Percentiles rank a stretch among this genome's conserved stretches.
Evolutionary conservation across 2,113 vertebrate species (phyloP).

Genomic region (Acanthisitta chloris): DNA sequence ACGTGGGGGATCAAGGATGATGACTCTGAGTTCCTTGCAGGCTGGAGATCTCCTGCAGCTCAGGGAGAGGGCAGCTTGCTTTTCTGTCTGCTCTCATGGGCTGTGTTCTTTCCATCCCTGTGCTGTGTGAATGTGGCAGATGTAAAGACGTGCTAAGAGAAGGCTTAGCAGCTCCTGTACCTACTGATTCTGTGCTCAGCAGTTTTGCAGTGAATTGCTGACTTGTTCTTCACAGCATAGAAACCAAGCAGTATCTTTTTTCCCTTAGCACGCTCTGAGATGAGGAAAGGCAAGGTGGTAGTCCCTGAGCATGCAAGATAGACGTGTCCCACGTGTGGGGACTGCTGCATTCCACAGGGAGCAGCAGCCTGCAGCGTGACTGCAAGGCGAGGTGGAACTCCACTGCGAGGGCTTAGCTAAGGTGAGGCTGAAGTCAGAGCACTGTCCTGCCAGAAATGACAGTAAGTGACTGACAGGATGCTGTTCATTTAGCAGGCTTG

Average conservation of each 20-base stretch:
- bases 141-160: neutral
- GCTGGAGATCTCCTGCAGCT: neutral
- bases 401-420: neutral
- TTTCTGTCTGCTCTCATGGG: fast-evolving
- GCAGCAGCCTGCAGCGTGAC: neutral
- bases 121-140: neutral
- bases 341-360: neutral
- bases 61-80: neutral
- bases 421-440: neutral
- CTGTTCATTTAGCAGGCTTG: neutral
- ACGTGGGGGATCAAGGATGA: fast-evolving
- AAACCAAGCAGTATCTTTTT: neutral
- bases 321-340: neutral
- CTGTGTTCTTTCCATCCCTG: neutral
- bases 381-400: neutral
- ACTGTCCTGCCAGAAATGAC: neutral
- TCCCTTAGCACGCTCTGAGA: neutral
- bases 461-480: neutral
- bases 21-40: neutral
- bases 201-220: fast-evolving
- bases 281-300: neutral
- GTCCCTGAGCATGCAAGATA: neutral
- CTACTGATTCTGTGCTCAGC: fast-evolving
- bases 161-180: neutral
- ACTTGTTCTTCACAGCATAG: neutral